phyloP scores from a whole-genome alignment of 1,140 invertebrate species.

The Drosophila setifemur region DNA sequence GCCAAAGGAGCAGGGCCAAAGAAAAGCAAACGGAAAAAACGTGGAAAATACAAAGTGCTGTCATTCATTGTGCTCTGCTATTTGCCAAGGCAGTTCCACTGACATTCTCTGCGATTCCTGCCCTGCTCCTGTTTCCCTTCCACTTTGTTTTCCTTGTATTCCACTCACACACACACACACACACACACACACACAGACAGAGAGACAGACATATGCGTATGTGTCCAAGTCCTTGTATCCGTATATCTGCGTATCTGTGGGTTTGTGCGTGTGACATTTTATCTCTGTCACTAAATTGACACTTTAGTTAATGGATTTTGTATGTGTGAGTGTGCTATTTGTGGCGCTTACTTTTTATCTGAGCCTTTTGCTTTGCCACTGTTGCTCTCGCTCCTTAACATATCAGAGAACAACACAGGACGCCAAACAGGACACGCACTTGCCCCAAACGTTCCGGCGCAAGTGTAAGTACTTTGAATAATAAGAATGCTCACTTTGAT shows the following conservation, averaged over 20 bases:
- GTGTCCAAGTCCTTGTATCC: slow-evolving; percentile 28
- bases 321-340: slow-evolving; percentile 70
- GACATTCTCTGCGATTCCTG: slow-evolving; percentile 8
- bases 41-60: slow-evolving; percentile 71
- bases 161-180: slow-evolving; percentile 21
- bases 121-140: not conserved
- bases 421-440: slow-evolving; percentile 54
- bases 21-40: slow-evolving; percentile 15
- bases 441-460: slow-evolving; percentile 39
- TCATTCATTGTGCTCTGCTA: slow-evolving; percentile 71
- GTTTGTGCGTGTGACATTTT: slow-evolving; percentile 73
- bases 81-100: slow-evolving; percentile 38
- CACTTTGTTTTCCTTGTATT: slow-evolving; percentile 19
- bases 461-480: slow-evolving; percentile 76
- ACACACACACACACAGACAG: slow-evolving; percentile 10
- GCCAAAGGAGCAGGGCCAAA: slow-evolving; percentile 16
- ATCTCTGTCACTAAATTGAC: slow-evolving; percentile 82
- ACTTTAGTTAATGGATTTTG: slow-evolving; percentile 82
- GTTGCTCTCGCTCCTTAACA: slow-evolving; percentile 61
- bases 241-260: slow-evolving; percentile 18
- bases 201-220: slow-evolving; percentile 21
- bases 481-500: slow-evolving; percentile 79
- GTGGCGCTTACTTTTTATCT: slow-evolving; percentile 63
- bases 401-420: not conserved
- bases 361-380: slow-evolving; percentile 36